Evolutionary conservation across 1,140 invertebrate species (phyloP).

Genomic region (Drosophila setifemur): DNA sequence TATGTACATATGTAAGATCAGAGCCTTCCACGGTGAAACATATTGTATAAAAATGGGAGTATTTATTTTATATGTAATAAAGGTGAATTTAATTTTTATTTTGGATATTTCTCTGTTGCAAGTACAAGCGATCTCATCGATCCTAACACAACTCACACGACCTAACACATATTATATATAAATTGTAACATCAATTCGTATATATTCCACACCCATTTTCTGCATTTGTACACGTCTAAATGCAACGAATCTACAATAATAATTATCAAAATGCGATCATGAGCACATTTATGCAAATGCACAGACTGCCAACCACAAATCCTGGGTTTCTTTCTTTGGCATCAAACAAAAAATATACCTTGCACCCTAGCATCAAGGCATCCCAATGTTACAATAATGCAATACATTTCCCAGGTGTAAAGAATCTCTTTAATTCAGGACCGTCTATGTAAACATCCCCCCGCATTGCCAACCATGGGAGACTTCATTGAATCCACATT

Average conservation of each 20-base stretch:
- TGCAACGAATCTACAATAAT: constrained; percentile 29
- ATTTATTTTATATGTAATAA: background rate
- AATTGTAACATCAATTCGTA: constrained; percentile 46
- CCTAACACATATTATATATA: constrained; percentile 23
- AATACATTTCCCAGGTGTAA: constrained; percentile 5
- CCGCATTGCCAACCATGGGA: background rate
- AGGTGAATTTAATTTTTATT: background rate
- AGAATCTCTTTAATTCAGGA: background rate
- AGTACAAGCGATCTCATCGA: constrained; percentile 4
- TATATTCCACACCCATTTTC: constrained; percentile 80
- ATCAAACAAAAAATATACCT: constrained; percentile 50
- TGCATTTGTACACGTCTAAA: constrained; percentile 55
- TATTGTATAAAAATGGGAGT: background rate
- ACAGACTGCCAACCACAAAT: constrained; percentile 18
- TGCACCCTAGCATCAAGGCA: constrained; percentile 79
- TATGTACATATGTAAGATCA: constrained; percentile 9
- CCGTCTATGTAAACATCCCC: constrained; percentile 1
- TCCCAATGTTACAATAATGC: constrained; percentile 4
- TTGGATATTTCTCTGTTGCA: background rate
- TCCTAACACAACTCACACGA: constrained; percentile 57
- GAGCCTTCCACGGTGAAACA: background rate
- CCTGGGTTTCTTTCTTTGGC: constrained; percentile 18
- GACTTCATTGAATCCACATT: constrained; percentile 9
- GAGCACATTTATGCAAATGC: constrained; percentile 1
- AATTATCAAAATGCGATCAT: constrained; percentile 19